Conservation (phyloP, 2,113 vertebrate genomes). For the Dascyllus trimaculatus region DNA sequence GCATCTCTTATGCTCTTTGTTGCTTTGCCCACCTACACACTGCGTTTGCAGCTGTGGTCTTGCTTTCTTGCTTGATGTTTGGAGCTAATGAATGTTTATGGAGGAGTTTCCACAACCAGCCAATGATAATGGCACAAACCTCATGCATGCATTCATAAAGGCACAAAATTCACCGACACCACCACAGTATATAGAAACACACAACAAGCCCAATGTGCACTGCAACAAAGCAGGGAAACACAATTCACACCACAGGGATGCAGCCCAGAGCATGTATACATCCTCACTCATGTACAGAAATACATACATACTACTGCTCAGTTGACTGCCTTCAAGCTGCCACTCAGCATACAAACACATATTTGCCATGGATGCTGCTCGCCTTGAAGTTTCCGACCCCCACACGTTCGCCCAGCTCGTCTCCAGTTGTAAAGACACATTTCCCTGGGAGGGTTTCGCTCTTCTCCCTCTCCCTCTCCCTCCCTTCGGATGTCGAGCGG, state of each 20-base stretch:
- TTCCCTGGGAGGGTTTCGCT: slow-evolving; percentile 16
- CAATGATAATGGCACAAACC: slow-evolving; percentile 7
- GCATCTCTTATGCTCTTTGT: slow-evolving; percentile 60
- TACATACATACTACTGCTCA: no score
- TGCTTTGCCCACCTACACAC: slow-evolving; percentile 47
- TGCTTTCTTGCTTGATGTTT: slow-evolving; percentile 32
- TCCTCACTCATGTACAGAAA: no score
- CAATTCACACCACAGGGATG: not conserved
- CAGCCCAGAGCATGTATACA: no score
- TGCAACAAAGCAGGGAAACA: not conserved
- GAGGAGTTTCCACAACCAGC: slow-evolving; percentile 9
- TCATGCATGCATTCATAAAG: not conserved
- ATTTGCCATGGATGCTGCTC: not conserved
- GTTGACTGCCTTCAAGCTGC: no score
- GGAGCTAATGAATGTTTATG: slow-evolving; percentile 48
- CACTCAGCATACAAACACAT: no score
- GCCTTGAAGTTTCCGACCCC: not conserved
- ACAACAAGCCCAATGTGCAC: not conserved
- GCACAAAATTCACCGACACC: not conserved
- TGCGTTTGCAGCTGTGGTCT: slow-evolving; percentile 10
- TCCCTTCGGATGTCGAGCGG: not conserved
- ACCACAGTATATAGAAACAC: not conserved
- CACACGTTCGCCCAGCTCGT: not conserved
- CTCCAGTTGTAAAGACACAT: slow-evolving; percentile 3
- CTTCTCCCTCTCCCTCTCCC: not conserved